These are phyloP conservation scores for Sceloporus undulatus DNA, from an alignment of 2,113 vertebrate genomes.

Conservation along the genomic window DNA sequence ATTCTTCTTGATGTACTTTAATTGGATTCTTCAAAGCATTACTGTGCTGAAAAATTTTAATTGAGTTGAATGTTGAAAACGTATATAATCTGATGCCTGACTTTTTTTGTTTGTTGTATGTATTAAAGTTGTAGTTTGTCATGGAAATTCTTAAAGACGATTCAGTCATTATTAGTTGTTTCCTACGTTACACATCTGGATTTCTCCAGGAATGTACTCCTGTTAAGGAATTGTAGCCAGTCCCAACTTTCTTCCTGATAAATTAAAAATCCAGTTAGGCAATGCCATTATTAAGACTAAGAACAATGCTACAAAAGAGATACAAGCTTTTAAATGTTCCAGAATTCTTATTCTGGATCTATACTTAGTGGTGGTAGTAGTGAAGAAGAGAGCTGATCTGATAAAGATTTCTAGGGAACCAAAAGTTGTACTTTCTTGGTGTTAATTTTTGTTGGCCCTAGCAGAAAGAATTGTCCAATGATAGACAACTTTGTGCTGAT, in stretches of 20 bases:
- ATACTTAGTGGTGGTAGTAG: too few species aligned
- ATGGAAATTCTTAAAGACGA: neutral
- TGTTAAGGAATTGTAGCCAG: neutral
- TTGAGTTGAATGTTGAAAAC: neutral
- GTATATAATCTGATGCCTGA: fast-evolving
- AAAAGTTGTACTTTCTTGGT: too few species aligned
- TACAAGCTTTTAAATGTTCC: too few species aligned
- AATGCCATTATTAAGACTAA: too few species aligned
- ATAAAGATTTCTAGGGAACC: too few species aligned
- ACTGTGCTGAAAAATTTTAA: constrained; percentile 34
- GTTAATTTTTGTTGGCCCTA: too few species aligned
- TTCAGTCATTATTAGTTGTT: neutral
- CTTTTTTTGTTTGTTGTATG: neutral
- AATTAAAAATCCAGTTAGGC: too few species aligned
- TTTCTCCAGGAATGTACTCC: neutral
- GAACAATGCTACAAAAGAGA: too few species aligned
- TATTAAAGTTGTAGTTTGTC: neutral
- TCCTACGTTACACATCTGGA: neutral
- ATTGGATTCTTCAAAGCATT: constrained; percentile 24
- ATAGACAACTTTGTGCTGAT: too few species aligned
- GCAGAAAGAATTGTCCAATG: too few species aligned
- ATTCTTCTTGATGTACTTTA: constrained; percentile 20
- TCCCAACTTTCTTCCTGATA: neutral
- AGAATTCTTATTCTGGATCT: too few species aligned
- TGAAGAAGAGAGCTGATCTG: too few species aligned